Conservation (phyloP, 2,888 invertebrate species). For the Netelia melanura region DNA sequence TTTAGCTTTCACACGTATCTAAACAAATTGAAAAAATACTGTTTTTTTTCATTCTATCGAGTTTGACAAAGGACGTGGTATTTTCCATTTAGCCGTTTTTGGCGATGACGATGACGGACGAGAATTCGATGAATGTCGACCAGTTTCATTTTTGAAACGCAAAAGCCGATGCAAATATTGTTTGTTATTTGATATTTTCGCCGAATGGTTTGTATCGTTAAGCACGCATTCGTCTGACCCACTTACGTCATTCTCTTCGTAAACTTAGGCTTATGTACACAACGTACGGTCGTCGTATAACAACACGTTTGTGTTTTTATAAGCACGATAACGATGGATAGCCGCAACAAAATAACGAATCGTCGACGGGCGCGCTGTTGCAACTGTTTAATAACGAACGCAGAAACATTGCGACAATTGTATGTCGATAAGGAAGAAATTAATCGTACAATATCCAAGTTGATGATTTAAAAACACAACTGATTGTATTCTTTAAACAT, state of each 20-base stretch:
- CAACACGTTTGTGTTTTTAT: not conserved
- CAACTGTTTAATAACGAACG: conserved; percentile 15
- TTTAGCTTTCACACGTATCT: too few relatives aligned
- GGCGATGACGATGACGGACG: too few relatives aligned
- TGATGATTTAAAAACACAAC: too few relatives aligned
- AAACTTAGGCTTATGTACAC: conserved; percentile 37
- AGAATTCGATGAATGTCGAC: too few relatives aligned
- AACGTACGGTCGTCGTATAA: not conserved
- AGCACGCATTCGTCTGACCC: conserved; percentile 42
- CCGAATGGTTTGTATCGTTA: not conserved
- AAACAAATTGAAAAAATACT: too few relatives aligned
- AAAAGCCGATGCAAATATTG: conserved; percentile 2
- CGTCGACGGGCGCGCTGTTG: not conserved
- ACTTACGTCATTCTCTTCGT: conserved; percentile 40
- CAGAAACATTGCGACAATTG: not conserved
- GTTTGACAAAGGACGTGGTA: too few relatives aligned
- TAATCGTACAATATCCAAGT: not conserved
- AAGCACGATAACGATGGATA: conserved; percentile 30
- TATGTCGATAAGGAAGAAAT: not conserved
- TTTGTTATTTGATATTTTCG: not conserved
- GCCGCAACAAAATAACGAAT: conserved; percentile 13
- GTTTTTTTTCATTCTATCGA: conserved; percentile 13
- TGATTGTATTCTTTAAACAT: not conserved
- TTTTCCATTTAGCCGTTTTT: too few relatives aligned
- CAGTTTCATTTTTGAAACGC: not conserved